Evolutionary conservation across 2,888 invertebrate genomes (phyloP), one percentile per base, ranked within the genome.

Genomic region (Aphodius granarius): DNA sequence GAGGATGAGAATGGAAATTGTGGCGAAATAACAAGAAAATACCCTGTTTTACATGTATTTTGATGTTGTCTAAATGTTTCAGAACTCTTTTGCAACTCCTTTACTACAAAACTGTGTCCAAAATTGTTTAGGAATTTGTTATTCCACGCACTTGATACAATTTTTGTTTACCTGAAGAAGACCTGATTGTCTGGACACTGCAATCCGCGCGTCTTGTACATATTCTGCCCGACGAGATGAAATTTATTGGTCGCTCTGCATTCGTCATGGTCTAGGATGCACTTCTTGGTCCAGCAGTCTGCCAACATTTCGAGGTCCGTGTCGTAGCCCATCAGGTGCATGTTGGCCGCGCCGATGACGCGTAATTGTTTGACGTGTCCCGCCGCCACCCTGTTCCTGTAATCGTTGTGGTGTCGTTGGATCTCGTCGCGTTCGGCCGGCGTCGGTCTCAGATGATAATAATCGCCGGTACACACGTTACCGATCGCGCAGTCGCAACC

Each of bases 271-370:
- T 16, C 71, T 4, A 16, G 15, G 9, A 15, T 4, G 63, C 76
- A 76, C 17, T 71, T 65, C 22, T 71, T 73, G 0, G 20, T 66
- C 66, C 71, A 71, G 71, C 76, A 76, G n/a, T 17, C 18, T 5
- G 73, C 63, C 2, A 71, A 5, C 5, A 73, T 0, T 23, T 76
- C 76, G 15, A 73, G 64, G 16, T 76, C 73, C 16, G 5, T 64
- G 71, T 76, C 71, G 63, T 74, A 76, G 43, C 66, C 63, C 2
- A 76, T 4, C 4, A 62, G 71, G 2, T 20, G 5, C 76, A 76
- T 76, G 72, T 76, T 64, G 6, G 64, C 19, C 17, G 73, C 76
- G n/a, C 17, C 66, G 0, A 0, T 43, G 16, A 66, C 21, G 65
- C 22, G 65, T 1, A 63, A 19, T 20, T 62, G 19, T 20, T 43